phyloP scores from a whole-genome alignment of 2,113 vertebrate species.

The Psettodes erumei region DNA sequence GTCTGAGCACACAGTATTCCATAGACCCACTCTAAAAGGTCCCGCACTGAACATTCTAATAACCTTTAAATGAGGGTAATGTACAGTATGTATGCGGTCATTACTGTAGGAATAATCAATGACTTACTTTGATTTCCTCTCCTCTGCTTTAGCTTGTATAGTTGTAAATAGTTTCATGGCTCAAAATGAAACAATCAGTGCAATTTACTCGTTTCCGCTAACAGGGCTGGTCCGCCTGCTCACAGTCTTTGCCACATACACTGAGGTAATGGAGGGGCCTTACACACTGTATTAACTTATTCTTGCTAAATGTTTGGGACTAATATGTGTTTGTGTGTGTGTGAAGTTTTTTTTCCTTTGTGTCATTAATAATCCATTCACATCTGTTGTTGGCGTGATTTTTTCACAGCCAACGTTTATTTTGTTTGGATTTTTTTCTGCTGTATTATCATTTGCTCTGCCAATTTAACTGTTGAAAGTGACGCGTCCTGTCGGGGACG shows the following conservation, averaged over 20 bases:
- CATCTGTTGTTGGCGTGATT: constrained; percentile 20
- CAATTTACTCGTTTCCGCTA: constrained; percentile 24
- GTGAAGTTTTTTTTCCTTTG: background rate
- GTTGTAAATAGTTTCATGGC: constrained; percentile 59
- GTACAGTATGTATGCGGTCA: constrained; percentile 22
- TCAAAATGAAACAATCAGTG: constrained; percentile 9
- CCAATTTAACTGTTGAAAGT: constrained; percentile 18
- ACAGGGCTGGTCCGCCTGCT: constrained; percentile 26
- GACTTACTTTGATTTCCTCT: constrained; percentile 12
- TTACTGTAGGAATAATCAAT: constrained; percentile 1
- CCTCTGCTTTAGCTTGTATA: constrained; percentile 49
- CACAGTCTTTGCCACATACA: constrained; percentile 17
- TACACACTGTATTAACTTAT: constrained; percentile 24
- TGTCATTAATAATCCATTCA: constrained; percentile 12
- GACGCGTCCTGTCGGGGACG: constrained; percentile 21
- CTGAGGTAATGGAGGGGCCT: constrained; percentile 19
- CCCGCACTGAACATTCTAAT: constrained; percentile 7
- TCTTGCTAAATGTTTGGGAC: constrained; percentile 24
- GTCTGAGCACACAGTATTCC: background rate
- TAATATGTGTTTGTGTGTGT: background rate
- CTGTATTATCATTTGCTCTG: constrained; percentile 37
- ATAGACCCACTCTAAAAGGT: constrained; percentile 1
- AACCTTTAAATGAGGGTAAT: constrained; percentile 14
- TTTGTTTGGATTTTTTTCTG: constrained; percentile 4
- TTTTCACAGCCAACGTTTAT: background rate